Evolutionary conservation across 2,113 vertebrate species (phyloP), one percentile per base, ranked within the genome.

Genomic region (Bufo bufo): DNA sequence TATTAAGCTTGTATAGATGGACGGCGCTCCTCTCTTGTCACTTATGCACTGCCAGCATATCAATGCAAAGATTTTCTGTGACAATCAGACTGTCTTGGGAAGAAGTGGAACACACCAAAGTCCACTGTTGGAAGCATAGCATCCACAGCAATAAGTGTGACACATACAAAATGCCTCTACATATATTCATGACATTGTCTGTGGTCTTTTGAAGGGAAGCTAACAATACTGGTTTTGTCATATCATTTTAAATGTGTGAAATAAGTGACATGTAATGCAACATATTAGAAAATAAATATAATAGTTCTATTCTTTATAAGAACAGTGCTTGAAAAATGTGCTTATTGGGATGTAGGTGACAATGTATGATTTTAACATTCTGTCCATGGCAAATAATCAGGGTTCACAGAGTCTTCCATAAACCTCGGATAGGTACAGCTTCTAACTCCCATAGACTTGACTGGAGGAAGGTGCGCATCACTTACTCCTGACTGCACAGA

Each of bases 71-170:
- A 45, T n/a, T 45, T 58, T 77, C 17, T n/a, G 13, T 33, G 23
- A 47, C 45, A 61, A 47, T 61, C 43, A 14, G 19, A 54, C 6
- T 49, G 56, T 61, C 23, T 74, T 77, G 23, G 2, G 52, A 61
- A 75, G 19, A 77, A 47, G 49, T 72, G 50, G 16, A 11, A n/a
- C 23, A 63, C 43, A 6, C 52, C 45, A 17, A 12, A 49, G 23
- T 20, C 12, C 5, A 47, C 56, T 17, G 78, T 47, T 82, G 54
- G 52, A 82, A 43, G 66, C 5, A 75, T 58, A n/a, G 54, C 58
- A 77, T 88, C 80, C 52, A 75, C 82, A 61, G 79, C 80, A 88
- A 88, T 88, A 88, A 88, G 45, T 2, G 47, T 82, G 58, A 83
- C 56, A 56, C 72, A 75, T 13, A 49, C 33, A 65, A 43, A 61